phyloP scores from a whole-genome alignment of 2,797 vertebrate genomes.

The Crax fasciolata region DNA sequence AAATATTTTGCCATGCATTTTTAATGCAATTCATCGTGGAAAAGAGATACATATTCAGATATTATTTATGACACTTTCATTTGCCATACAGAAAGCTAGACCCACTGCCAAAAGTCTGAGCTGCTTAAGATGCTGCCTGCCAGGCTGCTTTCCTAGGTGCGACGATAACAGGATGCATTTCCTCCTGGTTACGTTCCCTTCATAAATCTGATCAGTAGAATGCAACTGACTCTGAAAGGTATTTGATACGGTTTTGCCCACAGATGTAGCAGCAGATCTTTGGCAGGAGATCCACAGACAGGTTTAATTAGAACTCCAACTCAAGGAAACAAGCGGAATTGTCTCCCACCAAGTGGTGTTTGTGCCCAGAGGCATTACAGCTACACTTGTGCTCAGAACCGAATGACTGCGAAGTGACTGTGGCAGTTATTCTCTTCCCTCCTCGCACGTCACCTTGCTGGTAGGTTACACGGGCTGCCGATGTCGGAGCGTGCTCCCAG shows the following conservation, averaged over 20 bases:
- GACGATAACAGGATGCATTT: slow-evolving; percentile 42
- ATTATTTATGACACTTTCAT: slow-evolving; percentile 15
- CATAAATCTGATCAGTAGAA: slow-evolving; percentile 39
- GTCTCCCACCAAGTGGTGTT: slow-evolving; percentile 50
- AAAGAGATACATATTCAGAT: not conserved
- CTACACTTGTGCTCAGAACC: slow-evolving; percentile 22
- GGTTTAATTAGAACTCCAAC: slow-evolving; percentile 65
- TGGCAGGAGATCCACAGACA: slow-evolving; percentile 32
- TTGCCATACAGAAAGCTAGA: slow-evolving; percentile 40
- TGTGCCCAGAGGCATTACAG: slow-evolving; percentile 28
- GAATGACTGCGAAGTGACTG: slow-evolving; percentile 22
- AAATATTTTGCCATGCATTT: slow-evolving; percentile 66
- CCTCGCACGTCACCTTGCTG: not conserved
- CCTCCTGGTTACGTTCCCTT: not conserved
- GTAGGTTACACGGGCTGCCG: not conserved
- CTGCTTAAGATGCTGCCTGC: slow-evolving; percentile 11
- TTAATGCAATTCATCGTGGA: slow-evolving; percentile 43
- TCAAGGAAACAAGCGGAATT: slow-evolving; percentile 47
- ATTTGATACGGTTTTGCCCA: slow-evolving; percentile 58
- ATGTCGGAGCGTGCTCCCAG: not conserved
- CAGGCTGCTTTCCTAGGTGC: slow-evolving; percentile 36
- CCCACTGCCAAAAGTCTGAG: slow-evolving; percentile 21
- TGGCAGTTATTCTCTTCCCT: not conserved
- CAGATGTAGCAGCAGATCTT: slow-evolving; percentile 49
- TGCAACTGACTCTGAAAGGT: slow-evolving; percentile 24